Conservation (phyloP, 2,797 vertebrate species). For the Rhincodon typus region DNA sequence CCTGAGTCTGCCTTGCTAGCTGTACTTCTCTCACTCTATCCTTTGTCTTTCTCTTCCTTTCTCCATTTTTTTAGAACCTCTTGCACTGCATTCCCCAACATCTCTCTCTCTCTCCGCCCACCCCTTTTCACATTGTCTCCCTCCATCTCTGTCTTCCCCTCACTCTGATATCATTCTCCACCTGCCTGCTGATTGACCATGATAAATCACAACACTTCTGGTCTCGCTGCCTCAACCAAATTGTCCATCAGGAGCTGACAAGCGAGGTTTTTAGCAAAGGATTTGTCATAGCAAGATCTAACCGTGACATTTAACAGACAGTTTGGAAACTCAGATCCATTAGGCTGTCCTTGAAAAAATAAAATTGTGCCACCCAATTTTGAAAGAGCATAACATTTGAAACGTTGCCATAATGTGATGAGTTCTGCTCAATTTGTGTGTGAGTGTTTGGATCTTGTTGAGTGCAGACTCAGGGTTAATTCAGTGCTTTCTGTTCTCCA, state of each 20-base stretch:
- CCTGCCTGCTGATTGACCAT: neutral
- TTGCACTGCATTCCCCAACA: no score
- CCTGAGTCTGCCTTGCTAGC: neutral
- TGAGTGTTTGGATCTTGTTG: neutral
- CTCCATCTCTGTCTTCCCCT: neutral
- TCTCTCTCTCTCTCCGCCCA: no score
- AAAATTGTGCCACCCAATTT: neutral
- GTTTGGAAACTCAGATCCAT: neutral
- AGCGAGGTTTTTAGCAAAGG: neutral
- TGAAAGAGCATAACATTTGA: neutral
- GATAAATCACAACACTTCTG: neutral
- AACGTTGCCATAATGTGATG: neutral
- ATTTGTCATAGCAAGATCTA: neutral
- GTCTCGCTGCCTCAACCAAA: neutral
- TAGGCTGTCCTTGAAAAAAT: neutral
- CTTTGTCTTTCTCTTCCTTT: neutral
- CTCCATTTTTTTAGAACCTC: no score
- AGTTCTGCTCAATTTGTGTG: neutral
- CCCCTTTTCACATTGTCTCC: neutral
- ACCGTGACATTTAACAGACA: neutral
- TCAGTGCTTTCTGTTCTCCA: neutral
- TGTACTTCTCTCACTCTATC: neutral
- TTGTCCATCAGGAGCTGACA: neutral
- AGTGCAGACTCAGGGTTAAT: neutral
- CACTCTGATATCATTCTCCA: neutral